Evolutionary conservation across 1,140 invertebrate genomes (phyloP).

Genomic region (Caenorhabditis inopinata): DNA sequence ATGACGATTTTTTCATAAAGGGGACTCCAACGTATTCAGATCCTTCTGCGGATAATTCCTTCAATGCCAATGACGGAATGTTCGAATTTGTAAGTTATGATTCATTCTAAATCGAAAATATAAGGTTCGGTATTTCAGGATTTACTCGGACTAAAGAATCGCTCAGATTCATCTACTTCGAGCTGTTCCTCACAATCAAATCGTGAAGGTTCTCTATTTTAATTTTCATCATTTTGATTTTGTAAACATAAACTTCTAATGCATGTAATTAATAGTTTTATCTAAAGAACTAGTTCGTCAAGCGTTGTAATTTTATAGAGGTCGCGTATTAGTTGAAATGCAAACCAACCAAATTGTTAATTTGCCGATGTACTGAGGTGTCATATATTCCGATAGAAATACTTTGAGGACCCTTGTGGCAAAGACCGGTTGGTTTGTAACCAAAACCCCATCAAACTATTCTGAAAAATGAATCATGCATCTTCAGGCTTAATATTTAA

Average conservation of each 20-base stretch:
- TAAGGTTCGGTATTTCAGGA: not conserved
- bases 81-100: not conserved
- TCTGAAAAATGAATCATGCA: no score
- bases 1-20: not conserved
- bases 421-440: no score
- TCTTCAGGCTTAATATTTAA: no score
- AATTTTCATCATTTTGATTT: not conserved
- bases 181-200: slow-evolving; percentile 8
- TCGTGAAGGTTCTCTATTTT: not conserved
- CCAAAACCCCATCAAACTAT: no score
- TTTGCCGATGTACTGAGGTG: no score
- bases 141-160: not conserved
- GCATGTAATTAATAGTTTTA: no score
- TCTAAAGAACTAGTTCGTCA: no score
- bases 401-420: no score
- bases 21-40: not conserved
- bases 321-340: no score
- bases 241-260: not conserved
- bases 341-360: no score
- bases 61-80: not conserved
- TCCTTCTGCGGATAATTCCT: not conserved
- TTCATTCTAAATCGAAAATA: not conserved
- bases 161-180: not conserved
- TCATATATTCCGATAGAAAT: no score
- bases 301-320: no score